Evolutionary conservation across 2,113 vertebrate species (phyloP).

Genomic region (Cololabis saira): DNA sequence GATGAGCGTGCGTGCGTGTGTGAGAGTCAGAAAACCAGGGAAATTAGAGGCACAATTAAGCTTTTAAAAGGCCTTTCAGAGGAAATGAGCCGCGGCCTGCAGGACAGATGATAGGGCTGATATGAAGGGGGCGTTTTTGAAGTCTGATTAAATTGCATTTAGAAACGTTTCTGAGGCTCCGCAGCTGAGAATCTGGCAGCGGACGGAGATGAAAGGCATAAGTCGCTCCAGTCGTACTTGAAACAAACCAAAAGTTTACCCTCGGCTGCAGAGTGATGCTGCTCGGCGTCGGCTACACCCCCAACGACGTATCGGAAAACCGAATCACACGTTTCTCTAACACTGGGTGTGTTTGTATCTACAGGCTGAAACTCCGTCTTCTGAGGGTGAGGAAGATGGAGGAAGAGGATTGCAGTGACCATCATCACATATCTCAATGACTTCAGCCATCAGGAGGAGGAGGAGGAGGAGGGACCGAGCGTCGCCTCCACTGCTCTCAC

Average conservation of each 20-base stretch:
- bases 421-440: conserved; percentile 6
- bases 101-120: conserved; percentile 50
- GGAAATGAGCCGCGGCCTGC: conserved; percentile 70
- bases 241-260: too few relatives aligned
- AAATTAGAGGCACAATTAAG: conserved; percentile 69
- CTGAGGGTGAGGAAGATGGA: conserved; percentile 22
- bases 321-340: too few relatives aligned
- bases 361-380: conserved; percentile 65
- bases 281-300: too few relatives aligned
- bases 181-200: background rate
- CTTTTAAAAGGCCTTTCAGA: conserved; percentile 73
- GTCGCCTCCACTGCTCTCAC: background rate
- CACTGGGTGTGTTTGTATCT: conserved; percentile 61
- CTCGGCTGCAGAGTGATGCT: too few relatives aligned
- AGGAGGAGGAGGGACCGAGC: background rate
- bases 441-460: background rate
- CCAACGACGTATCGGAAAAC: too few relatives aligned
- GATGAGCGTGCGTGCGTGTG: conserved; percentile 50
- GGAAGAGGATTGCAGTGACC: conserved; percentile 13
- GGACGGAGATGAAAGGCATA: background rate
- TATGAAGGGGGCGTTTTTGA: conserved; percentile 48
- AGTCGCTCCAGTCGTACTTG: background rate
- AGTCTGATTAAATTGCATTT: conserved; percentile 61
- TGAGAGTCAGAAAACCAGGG: conserved; percentile 62
- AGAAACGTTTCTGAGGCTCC: conserved; percentile 45